These are phyloP conservation scores for Zaprionus taronus DNA, from an alignment of 1,140 invertebrate species.

Conservation along the genomic window DNA sequence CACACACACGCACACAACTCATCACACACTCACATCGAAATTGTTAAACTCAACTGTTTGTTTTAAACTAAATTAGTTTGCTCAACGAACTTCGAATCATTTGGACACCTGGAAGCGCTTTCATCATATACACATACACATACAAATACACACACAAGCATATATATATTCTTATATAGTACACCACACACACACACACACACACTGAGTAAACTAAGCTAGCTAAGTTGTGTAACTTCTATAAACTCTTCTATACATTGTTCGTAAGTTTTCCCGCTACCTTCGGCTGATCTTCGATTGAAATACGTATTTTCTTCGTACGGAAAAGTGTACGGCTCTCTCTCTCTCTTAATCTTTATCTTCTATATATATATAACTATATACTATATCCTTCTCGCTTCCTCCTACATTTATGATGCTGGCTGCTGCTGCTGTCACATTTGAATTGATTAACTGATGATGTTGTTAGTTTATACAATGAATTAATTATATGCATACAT, in stretches of 20 bases:
- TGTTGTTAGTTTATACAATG: conserved; percentile 81
- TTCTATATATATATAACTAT: not conserved
- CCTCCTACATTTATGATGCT: conserved; percentile 3
- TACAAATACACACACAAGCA: conserved; percentile 8
- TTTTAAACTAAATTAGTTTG: conserved; percentile 78
- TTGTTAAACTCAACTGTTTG: conserved; percentile 59
- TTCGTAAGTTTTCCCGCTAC: conserved; percentile 42
- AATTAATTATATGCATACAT: conserved; percentile 55
- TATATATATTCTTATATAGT: conserved; percentile 29
- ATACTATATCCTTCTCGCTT: not conserved
- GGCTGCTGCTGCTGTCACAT: conserved; percentile 58
- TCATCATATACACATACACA: conserved; percentile 43
- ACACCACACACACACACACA: conserved; percentile 20
- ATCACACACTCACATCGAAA: conserved; percentile 1
- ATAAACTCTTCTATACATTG: conserved; percentile 36
- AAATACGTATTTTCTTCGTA: conserved; percentile 74
- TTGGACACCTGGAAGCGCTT: conserved; percentile 50
- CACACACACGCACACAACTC: not conserved
- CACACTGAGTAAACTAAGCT: conserved; percentile 24
- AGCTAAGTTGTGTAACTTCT: conserved; percentile 57
- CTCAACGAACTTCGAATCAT: conserved; percentile 57
- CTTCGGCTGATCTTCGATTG: conserved; percentile 72
- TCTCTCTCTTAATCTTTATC: not conserved
- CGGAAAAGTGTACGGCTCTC: conserved; percentile 63
- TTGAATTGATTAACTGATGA: conserved; percentile 73